Percentiles rank a stretch among this genome's conserved stretches.
Evolutionary conservation across 2,888 invertebrate genomes (phyloP).

Genomic region (Timema cristinae): DNA sequence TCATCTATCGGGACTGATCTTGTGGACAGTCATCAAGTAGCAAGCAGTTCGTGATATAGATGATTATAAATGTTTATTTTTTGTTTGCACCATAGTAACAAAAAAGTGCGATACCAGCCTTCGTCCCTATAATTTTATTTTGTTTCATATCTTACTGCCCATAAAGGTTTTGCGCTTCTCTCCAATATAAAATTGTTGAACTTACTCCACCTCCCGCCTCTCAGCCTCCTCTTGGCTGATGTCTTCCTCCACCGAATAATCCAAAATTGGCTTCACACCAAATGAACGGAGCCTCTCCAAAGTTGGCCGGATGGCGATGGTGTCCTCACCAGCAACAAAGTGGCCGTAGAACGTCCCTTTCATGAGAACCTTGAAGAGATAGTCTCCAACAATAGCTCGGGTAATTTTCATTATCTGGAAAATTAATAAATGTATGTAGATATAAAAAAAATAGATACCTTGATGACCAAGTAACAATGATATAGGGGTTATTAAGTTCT

Average conservation of each 20-base stretch:
- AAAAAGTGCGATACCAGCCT: no score
- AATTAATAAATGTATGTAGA: slow-evolving; percentile 24
- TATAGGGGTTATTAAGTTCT: no score
- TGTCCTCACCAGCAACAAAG: slow-evolving; percentile 97
- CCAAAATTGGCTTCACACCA: slow-evolving; percentile 97
- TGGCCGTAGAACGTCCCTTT: slow-evolving; percentile 97
- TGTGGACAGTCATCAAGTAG: no score
- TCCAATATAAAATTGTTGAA: slow-evolving; percentile 32
- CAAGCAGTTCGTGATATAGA: no score
- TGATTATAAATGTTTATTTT: no score
- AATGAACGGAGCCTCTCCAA: slow-evolving; percentile 83
- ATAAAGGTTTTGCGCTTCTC: no score
- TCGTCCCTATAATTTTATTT: no score
- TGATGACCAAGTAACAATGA: no score
- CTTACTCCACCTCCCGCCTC: slow-evolving; percentile 90
- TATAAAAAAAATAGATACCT: no score
- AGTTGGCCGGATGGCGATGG: slow-evolving; percentile 77
- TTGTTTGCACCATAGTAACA: no score
- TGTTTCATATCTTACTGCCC: no score
- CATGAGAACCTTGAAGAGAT: slow-evolving; percentile 79
- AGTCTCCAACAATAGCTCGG: slow-evolving; percentile 72
- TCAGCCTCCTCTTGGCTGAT: slow-evolving; percentile 89
- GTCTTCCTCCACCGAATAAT: slow-evolving; percentile 98
- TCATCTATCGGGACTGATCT: no score
- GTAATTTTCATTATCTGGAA: slow-evolving; percentile 80